Evolutionary conservation across 2,113 vertebrate species (phyloP).

Genomic region (Gallinago undulata): DNA sequence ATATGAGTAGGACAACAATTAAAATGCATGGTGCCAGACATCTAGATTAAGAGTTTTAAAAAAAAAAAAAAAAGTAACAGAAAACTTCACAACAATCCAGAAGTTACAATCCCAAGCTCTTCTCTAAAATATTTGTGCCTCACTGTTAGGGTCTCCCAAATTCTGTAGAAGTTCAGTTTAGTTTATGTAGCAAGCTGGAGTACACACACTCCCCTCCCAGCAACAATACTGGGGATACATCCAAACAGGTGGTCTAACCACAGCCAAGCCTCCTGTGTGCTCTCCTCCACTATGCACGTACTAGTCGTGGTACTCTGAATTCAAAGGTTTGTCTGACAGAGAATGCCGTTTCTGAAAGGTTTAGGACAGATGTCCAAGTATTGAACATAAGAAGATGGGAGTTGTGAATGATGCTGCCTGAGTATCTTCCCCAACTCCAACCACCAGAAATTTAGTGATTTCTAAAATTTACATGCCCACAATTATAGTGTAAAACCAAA

Average conservation of each 20-base stretch:
- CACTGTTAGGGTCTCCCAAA: not conserved
- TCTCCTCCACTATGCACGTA: not conserved
- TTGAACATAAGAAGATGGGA: not conserved
- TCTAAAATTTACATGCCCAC: not conserved
- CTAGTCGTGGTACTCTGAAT: not conserved
- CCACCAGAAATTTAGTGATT: not conserved
- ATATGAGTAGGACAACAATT: not conserved
- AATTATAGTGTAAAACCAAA: not conserved
- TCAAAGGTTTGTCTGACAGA: not conserved
- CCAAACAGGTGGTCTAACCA: not conserved
- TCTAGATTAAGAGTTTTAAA: not conserved
- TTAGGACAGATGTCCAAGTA: not conserved
- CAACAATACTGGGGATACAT: not conserved
- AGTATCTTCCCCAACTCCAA: not conserved
- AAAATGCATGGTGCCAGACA: not conserved
- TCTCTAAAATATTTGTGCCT: not conserved
- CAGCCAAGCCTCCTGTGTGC: not conserved
- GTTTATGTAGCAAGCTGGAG: not conserved
- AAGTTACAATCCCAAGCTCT: not conserved
- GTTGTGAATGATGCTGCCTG: not conserved
- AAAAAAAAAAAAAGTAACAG: not conserved
- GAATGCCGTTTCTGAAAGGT: not conserved
- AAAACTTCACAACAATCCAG: not conserved
- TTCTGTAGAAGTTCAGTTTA: not conserved
- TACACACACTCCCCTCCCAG: not conserved